These are phyloP conservation scores for Microchirus variegatus DNA, from an alignment of 2,797 vertebrate species.

Conservation along the genomic window DNA sequence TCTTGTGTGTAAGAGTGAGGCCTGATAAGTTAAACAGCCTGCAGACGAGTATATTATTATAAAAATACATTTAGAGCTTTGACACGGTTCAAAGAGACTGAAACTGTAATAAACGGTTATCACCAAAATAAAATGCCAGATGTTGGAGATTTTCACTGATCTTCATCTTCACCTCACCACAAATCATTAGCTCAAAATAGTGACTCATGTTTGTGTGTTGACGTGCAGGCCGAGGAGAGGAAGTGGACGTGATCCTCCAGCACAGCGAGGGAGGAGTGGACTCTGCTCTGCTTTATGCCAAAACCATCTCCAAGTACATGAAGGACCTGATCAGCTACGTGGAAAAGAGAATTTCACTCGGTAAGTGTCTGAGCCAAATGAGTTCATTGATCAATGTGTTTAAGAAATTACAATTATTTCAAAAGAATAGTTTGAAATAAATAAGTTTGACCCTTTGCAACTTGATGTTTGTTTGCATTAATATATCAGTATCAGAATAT, in stretches of 20 bases:
- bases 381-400: background rate
- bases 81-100: too few species aligned
- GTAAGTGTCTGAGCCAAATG: slow-evolving; percentile 70
- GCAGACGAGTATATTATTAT: too few species aligned
- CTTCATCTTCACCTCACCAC: background rate
- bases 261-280: slow-evolving; percentile 92
- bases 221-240: slow-evolving; percentile 75
- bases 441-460: too few species aligned
- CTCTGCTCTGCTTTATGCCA: slow-evolving; percentile 89
- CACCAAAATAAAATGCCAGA: background rate
- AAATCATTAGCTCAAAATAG: background rate
- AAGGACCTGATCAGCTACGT: slow-evolving; percentile 92
- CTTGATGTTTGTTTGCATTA: too few species aligned
- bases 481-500: too few species aligned
- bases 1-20: too few species aligned
- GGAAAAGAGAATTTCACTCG: slow-evolving; percentile 88
- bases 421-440: too few species aligned
- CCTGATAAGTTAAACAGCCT: too few species aligned
- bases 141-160: background rate
- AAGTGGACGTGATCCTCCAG: slow-evolving; percentile 92
- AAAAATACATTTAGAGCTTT: too few species aligned
- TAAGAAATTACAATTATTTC: background rate
- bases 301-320: slow-evolving; percentile 95
- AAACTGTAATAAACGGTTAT: too few species aligned
- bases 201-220: slow-evolving; percentile 28